A percentile compares a stretch with the other conserved stretches of the same genome.
phyloP scores from a whole-genome alignment of 2,888 invertebrate genomes.

The Osedax frankpressi region DNA sequence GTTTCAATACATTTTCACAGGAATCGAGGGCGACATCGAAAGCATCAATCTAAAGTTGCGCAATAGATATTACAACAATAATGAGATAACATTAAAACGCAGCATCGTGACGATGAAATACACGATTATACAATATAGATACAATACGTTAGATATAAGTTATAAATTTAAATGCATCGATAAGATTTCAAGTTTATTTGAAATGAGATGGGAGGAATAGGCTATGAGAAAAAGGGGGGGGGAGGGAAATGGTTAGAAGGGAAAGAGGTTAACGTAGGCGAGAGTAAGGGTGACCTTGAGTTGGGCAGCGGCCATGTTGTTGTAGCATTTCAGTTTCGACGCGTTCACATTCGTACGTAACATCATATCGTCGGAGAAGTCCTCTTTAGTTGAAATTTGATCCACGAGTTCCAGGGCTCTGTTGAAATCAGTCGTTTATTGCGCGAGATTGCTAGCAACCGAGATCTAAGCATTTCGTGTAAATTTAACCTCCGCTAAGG shows the following conservation, averaged over 20 bases:
- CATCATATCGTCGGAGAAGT: constrained; percentile 38
- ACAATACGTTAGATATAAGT: no score
- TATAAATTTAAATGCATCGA: no score
- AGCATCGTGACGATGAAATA: constrained; percentile 1
- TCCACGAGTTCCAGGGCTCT: constrained; percentile 26
- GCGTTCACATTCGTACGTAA: neutral
- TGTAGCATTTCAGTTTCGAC: constrained; percentile 60
- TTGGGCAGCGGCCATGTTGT: constrained; percentile 83
- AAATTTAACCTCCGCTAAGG: no score
- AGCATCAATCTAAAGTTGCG: constrained; percentile 53
- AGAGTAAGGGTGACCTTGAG: constrained; percentile 55
- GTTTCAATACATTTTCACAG: constrained; percentile 66
- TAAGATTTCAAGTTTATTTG: no score
- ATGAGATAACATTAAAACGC: constrained; percentile 5
- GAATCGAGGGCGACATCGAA: constrained; percentile 72
- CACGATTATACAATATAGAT: neutral
- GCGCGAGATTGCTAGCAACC: no score
- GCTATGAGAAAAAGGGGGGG: no score
- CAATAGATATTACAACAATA: neutral
- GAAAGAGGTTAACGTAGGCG: no score
- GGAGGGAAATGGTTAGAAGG: no score
- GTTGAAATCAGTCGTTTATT: no score
- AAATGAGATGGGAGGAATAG: no score
- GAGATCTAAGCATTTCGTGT: no score
- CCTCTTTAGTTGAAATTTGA: constrained; percentile 23